Percentiles rank a stretch among this genome's conserved stretches.
Evolutionary conservation across 2,113 vertebrate genomes (phyloP).

Genomic region (Malurus cyaneus): DNA sequence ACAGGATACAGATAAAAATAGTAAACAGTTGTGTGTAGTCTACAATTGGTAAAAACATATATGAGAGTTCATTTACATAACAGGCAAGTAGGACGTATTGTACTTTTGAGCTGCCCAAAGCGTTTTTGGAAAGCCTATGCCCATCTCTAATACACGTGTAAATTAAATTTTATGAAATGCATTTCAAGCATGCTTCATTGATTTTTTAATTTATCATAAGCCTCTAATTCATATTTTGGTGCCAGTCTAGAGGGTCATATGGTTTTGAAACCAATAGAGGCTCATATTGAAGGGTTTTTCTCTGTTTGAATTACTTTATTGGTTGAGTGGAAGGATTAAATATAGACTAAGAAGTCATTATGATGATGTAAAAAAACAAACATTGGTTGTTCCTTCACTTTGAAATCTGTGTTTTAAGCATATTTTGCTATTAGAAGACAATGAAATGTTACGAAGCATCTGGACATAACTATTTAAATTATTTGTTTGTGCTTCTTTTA

Average conservation of each 20-base stretch:
- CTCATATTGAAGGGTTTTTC: background rate
- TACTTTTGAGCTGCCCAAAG: background rate
- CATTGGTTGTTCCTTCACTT: background rate
- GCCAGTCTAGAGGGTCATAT: slow-evolving; percentile 9
- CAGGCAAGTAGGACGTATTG: background rate
- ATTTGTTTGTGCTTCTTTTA: background rate
- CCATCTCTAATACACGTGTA: background rate
- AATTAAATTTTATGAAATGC: slow-evolving; percentile 43
- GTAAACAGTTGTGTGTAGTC: background rate
- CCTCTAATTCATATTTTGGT: slow-evolving; percentile 31
- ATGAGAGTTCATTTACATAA: background rate
- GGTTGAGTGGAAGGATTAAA: slow-evolving; percentile 28
- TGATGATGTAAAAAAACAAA: background rate
- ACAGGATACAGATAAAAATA: background rate
- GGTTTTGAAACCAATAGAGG: background rate
- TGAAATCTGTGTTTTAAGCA: slow-evolving; percentile 10
- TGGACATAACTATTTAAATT: background rate
- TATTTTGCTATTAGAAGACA: background rate
- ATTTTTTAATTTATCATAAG: slow-evolving; percentile 42
- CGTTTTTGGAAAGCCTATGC: background rate
- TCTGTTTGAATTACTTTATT: slow-evolving; percentile 49
- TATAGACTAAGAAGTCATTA: background rate
- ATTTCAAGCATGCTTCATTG: slow-evolving; percentile 20
- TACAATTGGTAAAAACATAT: background rate
- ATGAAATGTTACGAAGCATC: slow-evolving; percentile 9